Conservation (phyloP, 2,888 invertebrate species). For the Auanema freiburgensis region DNA sequence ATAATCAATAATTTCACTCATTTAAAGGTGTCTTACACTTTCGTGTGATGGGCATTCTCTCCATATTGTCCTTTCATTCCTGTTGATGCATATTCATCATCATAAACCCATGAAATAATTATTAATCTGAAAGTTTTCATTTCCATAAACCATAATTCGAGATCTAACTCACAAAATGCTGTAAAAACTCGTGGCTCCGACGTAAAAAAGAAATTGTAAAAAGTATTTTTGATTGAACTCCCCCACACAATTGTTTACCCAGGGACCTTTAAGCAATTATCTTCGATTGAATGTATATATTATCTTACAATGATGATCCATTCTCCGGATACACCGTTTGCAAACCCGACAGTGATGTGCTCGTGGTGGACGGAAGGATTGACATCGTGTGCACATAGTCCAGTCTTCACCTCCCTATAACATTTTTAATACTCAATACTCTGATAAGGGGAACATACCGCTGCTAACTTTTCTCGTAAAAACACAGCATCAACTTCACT, state of each 20-base stretch:
- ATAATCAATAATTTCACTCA: background rate
- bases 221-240: slow-evolving; percentile 90
- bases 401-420: slow-evolving; percentile 49
- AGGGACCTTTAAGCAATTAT: slow-evolving; percentile 50
- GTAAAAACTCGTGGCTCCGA: slow-evolving; percentile 50
- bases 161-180: slow-evolving; percentile 45
- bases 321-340: slow-evolving; percentile 78
- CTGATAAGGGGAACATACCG: background rate
- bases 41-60: slow-evolving; percentile 55
- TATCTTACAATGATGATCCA: slow-evolving; percentile 81
- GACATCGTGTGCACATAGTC: slow-evolving; percentile 81
- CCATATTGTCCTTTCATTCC: slow-evolving; percentile 47
- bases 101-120: slow-evolving; percentile 53
- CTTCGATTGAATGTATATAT: background rate
- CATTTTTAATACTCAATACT: background rate
- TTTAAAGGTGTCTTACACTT: slow-evolving; percentile 45
- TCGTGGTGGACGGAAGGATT: slow-evolving; percentile 78
- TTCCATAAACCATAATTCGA: background rate
- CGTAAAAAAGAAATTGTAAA: slow-evolving; percentile 75
- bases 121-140: slow-evolving; percentile 46
- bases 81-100: slow-evolving; percentile 48
- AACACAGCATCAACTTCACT: slow-evolving; percentile 34
- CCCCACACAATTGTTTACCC: slow-evolving; percentile 90
- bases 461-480: slow-evolving; percentile 12
- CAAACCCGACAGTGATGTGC: slow-evolving; percentile 88